phyloP scores from a whole-genome alignment of 2,797 vertebrate genomes.

The Brachyalestes nurse region DNA sequence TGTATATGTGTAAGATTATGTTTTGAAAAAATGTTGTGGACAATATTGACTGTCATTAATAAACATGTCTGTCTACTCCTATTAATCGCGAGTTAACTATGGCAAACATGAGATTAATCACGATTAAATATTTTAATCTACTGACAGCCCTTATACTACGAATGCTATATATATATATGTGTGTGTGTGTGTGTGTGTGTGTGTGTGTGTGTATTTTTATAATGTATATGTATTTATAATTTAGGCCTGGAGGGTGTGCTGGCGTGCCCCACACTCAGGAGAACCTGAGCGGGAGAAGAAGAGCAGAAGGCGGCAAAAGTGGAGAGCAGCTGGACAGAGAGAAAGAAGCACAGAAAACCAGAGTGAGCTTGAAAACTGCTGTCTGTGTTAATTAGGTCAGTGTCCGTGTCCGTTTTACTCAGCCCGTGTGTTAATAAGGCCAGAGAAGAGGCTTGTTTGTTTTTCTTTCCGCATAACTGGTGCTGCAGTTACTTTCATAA shows the following conservation, averaged over 20 bases:
- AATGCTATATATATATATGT: too few relatives aligned
- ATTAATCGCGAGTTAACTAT: too few relatives aligned
- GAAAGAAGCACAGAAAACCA: not conserved
- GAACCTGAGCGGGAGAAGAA: not conserved
- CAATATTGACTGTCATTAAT: too few relatives aligned
- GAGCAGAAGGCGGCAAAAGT: constrained; percentile 8
- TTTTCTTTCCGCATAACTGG: not conserved
- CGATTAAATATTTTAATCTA: too few relatives aligned
- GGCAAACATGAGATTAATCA: too few relatives aligned
- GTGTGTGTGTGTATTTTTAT: too few relatives aligned
- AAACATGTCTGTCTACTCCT: too few relatives aligned
- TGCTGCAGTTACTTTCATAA: not conserved
- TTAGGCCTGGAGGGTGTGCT: not conserved
- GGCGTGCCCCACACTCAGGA: too few relatives aligned
- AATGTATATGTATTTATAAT: not conserved
- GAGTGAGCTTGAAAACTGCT: not conserved
- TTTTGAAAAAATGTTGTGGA: too few relatives aligned
- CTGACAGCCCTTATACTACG: too few relatives aligned
- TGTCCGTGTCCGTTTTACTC: not conserved
- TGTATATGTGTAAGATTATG: too few relatives aligned
- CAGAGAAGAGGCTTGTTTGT: not conserved
- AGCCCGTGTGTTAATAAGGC: not conserved
- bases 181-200: too few relatives aligned
- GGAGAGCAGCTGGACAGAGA: not conserved
- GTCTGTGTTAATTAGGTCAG: not conserved